phyloP scores from a whole-genome alignment of 2,797 vertebrate species.

The Rhinophrynus dorsalis region DNA sequence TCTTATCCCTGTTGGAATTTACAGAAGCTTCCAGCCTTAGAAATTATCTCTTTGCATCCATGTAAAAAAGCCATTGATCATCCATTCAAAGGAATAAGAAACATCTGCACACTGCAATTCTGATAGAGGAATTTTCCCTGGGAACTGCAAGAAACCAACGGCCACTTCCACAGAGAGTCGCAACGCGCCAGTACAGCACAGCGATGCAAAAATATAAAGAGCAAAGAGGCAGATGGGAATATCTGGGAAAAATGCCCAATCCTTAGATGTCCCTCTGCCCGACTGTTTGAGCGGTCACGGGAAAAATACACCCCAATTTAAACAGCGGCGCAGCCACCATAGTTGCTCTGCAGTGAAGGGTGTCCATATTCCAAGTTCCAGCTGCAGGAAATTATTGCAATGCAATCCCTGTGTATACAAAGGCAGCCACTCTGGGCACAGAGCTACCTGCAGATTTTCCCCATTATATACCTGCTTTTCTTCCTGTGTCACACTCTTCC shows the following conservation, averaged over 20 bases:
- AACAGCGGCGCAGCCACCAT: constrained; percentile 21
- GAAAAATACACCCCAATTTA: constrained; percentile 32
- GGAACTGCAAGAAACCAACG: constrained; percentile 3
- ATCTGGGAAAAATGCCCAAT: constrained; percentile 48
- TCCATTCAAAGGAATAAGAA: constrained; percentile 2
- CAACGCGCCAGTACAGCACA: constrained; percentile 4
- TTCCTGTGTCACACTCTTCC: constrained; percentile 6
- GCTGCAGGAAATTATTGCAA: constrained; percentile 18
- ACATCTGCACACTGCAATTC: constrained; percentile 15
- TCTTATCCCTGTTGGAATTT: constrained; percentile 11
- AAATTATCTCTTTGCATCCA: constrained; percentile 19
- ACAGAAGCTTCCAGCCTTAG: background rate
- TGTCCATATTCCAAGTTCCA: constrained; percentile 23
- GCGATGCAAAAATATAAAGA: constrained; percentile 27
- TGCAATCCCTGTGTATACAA: constrained; percentile 9
- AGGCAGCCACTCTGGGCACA: background rate
- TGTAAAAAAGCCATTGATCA: background rate
- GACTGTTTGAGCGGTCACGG: constrained; percentile 38
- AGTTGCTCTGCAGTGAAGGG: constrained; percentile 15
- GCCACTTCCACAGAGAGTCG: constrained; percentile 18
- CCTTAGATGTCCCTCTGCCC: constrained; percentile 45
- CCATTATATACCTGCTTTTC: constrained; percentile 34
- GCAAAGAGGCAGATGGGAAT: constrained; percentile 47
- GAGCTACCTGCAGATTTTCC: constrained; percentile 27
- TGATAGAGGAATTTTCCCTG: background rate